Evolutionary conservation across 1,140 invertebrate genomes (phyloP).

Genomic region (Globodera rostochiensis): DNA sequence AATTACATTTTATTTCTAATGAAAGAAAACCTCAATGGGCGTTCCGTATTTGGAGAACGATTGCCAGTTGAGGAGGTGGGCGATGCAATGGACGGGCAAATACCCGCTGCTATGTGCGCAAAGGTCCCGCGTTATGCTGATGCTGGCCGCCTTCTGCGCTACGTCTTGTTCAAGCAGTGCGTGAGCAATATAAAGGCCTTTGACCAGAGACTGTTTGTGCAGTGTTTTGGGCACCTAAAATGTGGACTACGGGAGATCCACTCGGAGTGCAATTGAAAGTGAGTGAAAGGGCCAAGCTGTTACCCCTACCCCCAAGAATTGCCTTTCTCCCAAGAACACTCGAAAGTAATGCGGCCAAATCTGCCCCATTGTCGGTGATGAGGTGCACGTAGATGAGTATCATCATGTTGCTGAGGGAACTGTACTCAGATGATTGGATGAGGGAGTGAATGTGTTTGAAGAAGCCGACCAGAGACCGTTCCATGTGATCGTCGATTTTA

Average conservation of each 20-base stretch:
- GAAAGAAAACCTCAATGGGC: conserved; percentile 25
- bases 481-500: conserved; percentile 23
- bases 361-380: conserved; percentile 22
- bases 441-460: conserved; percentile 20
- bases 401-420: conserved; percentile 23
- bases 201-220: conserved; percentile 26
- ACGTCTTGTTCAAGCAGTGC: conserved; percentile 38
- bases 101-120: conserved; percentile 87
- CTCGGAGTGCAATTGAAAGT: too few relatives aligned
- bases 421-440: conserved; percentile 26
- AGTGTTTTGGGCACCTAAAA: conserved; percentile 33
- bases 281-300: too few relatives aligned
- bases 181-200: conserved; percentile 12
- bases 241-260: too few relatives aligned
- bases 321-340: conserved; percentile 23
- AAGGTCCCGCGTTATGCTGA: conserved; percentile 85
- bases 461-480: neutral
- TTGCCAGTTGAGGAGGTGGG: conserved; percentile 88
- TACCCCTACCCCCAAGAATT: neutral
- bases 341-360: conserved; percentile 26
- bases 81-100: conserved; percentile 93
- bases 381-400: conserved; percentile 27
- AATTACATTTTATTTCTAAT: too few relatives aligned
- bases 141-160: conserved; percentile 77
- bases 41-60: conserved; percentile 93